These are phyloP conservation scores for Onychomys torridus DNA, from an alignment of 2,797 vertebrate species.

Conservation along the genomic window DNA sequence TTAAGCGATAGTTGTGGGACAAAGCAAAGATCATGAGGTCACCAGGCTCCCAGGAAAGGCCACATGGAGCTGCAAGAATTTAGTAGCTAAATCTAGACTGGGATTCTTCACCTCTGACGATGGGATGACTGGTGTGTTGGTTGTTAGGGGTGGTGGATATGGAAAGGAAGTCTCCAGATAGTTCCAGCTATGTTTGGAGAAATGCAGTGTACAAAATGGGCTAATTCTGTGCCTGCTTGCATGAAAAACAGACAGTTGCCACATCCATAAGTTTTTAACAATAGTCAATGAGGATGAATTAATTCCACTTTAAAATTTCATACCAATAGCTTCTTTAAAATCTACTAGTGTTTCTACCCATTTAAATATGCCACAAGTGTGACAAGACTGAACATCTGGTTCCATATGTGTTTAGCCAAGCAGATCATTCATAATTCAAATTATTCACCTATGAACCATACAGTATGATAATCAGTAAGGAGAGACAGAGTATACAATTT, in stretches of 20 bases:
- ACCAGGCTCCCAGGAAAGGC: neutral
- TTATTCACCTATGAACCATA: neutral
- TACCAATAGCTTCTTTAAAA: neutral
- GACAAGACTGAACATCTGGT: neutral
- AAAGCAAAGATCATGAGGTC: neutral
- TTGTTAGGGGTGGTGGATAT: neutral
- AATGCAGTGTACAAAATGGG: neutral
- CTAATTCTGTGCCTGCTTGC: neutral
- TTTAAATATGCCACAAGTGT: conserved; percentile 2
- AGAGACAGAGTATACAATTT: neutral
- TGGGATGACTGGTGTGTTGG: neutral
- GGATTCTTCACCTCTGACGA: neutral
- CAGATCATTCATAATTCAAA: neutral
- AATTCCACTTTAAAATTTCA: conserved; percentile 11
- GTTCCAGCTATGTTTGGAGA: conserved; percentile 12
- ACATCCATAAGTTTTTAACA: neutral
- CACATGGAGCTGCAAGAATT: neutral
- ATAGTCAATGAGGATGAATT: neutral
- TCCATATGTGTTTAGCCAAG: conserved; percentile 33
- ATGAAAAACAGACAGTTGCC: neutral
- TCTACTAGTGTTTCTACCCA: neutral
- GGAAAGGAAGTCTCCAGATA: neutral
- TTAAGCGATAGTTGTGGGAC: neutral
- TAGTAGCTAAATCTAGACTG: neutral
- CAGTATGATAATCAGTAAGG: neutral